Base-by-base conservation (phyloP, 1,140 invertebrate species). In the Scaptomyza pallida region DNA sequence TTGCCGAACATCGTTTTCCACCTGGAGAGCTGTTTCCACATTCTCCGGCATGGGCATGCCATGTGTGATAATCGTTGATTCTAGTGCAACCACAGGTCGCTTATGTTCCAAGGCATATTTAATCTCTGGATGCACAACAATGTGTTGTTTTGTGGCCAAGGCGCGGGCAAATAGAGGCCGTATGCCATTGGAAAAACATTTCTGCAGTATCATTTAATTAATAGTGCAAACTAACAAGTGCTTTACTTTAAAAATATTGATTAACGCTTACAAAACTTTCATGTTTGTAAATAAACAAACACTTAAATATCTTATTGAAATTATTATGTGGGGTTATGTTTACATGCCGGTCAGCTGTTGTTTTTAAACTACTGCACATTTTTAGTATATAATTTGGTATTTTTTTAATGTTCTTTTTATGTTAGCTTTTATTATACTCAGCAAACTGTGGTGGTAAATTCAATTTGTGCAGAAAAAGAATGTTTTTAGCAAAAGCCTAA, bases 21-120 rank as follows among this genome's bases (percentile, higher is more conserved):
- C 95, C 88, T 94, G 92, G 12, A 95, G 35, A 3, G 98, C 98
- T 23, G 97, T 98, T 72, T 96, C 92, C 45, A 98, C 92, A 93
- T 99, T 99, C 35, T 96, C 92, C 0, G 99, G 99, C 92, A 95
- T 97, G 0, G 98, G 98, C 96, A 99, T 98, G 41, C 99, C 99
- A 93, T 99, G 99, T 2, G 98, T 99, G 43, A 99, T 97, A 48
- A 99, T 98, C 2, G 99, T 98, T 10, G 97, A 98, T 93, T 99
- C 99, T 67, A 99, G 92, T 3, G 98, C 98, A 5, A 99, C 97
- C 52, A 99, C 64, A 5, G 91, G 88, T 16, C 74, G 69, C 0
- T 74, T 60, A 8, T 73, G 44, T 5, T 69, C 30, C 45, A 91
- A 17, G 0, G 89, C 85, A 52, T 82, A 50, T 5, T 47, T 52